Evolutionary conservation across 2,888 invertebrate species (phyloP), one percentile per base, ranked within the genome.

Genomic region (Nephrocerus scutellatus): DNA sequence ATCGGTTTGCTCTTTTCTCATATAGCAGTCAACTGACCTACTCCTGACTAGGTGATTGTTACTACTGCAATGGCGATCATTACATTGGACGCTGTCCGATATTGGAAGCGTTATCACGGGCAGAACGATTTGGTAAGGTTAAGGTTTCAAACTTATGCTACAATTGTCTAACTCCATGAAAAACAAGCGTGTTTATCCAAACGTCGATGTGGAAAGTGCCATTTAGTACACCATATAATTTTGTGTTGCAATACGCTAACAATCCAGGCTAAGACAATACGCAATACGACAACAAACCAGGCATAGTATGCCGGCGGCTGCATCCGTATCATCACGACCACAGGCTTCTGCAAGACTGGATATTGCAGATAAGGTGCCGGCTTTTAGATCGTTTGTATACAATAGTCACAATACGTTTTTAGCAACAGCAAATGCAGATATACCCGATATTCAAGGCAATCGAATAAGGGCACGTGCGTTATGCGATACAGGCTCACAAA

Each of bases 101-200:
- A 13, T 13, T 25, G 8, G 19, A 31, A 3, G 5, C 22, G 4
- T 3, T 36, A 10, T 2, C 16, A 6, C 20, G 28, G 12, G 3
- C 32, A 6, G 41, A 36, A 9, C 9, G 36, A 14, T 36, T 41
- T 15, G 23, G 28, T 30, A 41, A 32, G 32, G 4, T 41, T 6
- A 41, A 41, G 26, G 32, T 32, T 19, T 25, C 39, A 9, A 35
- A 39, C 21, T 18, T 39, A 12, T 25, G 39, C 13, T 35, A 22
- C 16, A 41, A 41, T 41, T 41, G 32, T 20, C 16, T 41, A 2
- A 41, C 31, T 31, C 41, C 41, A 41, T 6, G 36, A 31, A 6
- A 40, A 35, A 36, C 30, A 25, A 28, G 22, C n/a, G n/a, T n/a
- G n/a, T n/a, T n/a, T n/a, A n/a, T n/a, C n/a, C n/a, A n/a, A n/a